These are phyloP conservation scores for Thyatira batis DNA, from an alignment of 2,888 invertebrate genomes.

Conservation along the genomic window DNA sequence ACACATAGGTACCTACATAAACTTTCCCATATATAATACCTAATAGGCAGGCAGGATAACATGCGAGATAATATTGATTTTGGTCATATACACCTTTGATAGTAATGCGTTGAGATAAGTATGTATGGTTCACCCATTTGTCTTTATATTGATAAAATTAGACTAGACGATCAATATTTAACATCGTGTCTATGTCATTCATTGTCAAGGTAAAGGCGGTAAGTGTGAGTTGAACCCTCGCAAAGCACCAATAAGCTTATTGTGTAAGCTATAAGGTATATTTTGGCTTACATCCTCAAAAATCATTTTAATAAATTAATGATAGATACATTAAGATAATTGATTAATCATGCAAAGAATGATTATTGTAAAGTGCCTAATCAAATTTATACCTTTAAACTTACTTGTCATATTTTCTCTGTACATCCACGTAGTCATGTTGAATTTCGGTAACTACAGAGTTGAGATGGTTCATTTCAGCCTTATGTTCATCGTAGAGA, in stretches of 20 bases:
- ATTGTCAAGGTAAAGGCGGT: too few species aligned
- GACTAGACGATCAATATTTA: too few species aligned
- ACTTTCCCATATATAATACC: neutral
- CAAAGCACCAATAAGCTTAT: too few species aligned
- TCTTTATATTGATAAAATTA: neutral
- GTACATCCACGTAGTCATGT: slow-evolving; percentile 66
- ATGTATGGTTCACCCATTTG: neutral
- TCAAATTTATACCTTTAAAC: too few species aligned
- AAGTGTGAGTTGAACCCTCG: too few species aligned
- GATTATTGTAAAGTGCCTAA: too few species aligned
- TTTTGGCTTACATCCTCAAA: too few species aligned
- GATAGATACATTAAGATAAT: too few species aligned
- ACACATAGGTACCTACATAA: neutral
- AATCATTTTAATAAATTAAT: too few species aligned
- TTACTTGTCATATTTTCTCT: slow-evolving; percentile 73
- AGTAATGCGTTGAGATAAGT: neutral
- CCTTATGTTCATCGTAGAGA: slow-evolving; percentile 76
- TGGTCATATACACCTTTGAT: neutral
- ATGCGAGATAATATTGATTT: neutral
- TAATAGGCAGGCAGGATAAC: neutral
- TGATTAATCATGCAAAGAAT: too few species aligned
- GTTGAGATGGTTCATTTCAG: slow-evolving; percentile 70
- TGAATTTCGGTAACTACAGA: slow-evolving; percentile 70
- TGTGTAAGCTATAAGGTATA: too few species aligned
- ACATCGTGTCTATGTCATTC: too few species aligned